Evolutionary conservation across 2,888 invertebrate genomes (phyloP), one percentile per base, ranked within the genome.

Genomic region (Oscheius sp.): DNA sequence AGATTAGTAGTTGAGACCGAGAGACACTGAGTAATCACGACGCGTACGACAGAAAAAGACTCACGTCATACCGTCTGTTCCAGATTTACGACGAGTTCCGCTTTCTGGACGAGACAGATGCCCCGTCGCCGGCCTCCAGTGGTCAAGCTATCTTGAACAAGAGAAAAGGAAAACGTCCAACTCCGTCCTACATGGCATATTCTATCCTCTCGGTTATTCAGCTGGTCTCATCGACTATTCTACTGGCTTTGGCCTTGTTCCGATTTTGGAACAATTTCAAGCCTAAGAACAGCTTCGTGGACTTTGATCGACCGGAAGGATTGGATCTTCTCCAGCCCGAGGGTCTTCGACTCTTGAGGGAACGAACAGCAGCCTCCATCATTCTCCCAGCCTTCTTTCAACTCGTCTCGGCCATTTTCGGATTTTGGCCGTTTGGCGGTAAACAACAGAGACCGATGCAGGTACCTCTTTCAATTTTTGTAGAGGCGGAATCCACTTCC

Each of bases 71-170:
- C 42, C 42, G 7, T 42, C 42, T 42, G 42, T 53, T 62, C n/a
- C 73, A 80, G 80, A 81, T 81, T 73, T 81, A 81, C 58, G 80
- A 81, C 63, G 77, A 81, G 53, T 81, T 81, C 76, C 78, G 78
- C 47, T 81, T 81, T 72, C 70, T 81, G 71, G 80, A 81, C 48
- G 80, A 79, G 65, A 62, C 77, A 33, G 80, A 81, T 60, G 77
- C 75, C 47, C 77, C 76, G 10, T 71, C 77, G 13, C 75, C 73
- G 7, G 63, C 75, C 29, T 70, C 80, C 58, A 77, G 73, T 73
- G 58, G 47, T 57, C 53, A 55, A 42, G 53, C 70, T 32, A n/a
- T 58, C 1, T 53, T 66, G 32, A 53, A 48, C 11, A 33, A 55
- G 29, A 9, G 21, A 60, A 21, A 58, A 48, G 60, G 59, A 51